Evolutionary conservation across 2,888 invertebrate species (phyloP).

Genomic region (Escarpia spicata): DNA sequence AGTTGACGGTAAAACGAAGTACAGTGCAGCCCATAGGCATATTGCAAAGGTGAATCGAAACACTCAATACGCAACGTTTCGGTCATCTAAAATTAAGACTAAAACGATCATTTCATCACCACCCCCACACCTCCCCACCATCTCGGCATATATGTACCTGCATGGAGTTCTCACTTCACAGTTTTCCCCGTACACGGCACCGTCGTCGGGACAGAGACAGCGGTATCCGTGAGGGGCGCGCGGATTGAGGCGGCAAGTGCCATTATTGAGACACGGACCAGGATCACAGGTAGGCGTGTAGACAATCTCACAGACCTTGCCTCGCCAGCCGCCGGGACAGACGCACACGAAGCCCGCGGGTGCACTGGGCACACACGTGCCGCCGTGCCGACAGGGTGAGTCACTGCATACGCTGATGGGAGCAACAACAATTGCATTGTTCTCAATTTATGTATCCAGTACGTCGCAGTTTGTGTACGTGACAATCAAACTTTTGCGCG

Average conservation of each 20-base stretch:
- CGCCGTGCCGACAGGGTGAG: not conserved
- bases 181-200: constrained; percentile 20
- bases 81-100: not conserved
- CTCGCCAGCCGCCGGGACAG: not conserved
- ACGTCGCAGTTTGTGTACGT: too few relatives aligned
- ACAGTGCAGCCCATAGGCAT: too few relatives aligned
- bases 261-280: not conserved
- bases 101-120: not conserved
- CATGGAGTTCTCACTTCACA: constrained; percentile 18
- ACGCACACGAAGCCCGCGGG: not conserved
- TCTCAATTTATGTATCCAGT: too few relatives aligned
- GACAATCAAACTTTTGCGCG: too few relatives aligned
- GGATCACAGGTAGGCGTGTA: not conserved
- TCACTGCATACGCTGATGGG: not conserved
- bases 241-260: not conserved
- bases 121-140: not conserved
- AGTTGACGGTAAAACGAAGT: too few relatives aligned
- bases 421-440: not conserved
- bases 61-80: not conserved
- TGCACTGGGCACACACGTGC: not conserved
- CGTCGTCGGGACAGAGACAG: constrained; percentile 17
- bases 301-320: not conserved
- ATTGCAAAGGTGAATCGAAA: too few relatives aligned
- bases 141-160: not conserved
- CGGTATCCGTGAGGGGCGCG: constrained; percentile 20